phyloP scores from a whole-genome alignment of 2,797 vertebrate genomes.

The Peromyscus aztecus region DNA sequence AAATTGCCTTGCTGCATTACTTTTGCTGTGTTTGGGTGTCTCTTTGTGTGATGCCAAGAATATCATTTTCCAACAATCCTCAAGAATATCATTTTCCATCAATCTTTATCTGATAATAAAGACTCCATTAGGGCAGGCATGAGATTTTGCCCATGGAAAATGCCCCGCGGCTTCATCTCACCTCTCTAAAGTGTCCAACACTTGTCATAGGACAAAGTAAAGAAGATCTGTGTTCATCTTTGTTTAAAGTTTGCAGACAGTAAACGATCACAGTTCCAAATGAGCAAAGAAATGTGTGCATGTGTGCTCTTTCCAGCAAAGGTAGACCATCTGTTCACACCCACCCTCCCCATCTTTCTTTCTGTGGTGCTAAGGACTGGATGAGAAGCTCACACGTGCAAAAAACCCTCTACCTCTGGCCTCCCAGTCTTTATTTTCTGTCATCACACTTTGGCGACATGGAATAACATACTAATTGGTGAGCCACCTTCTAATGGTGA shows the following conservation, averaged over 20 bases:
- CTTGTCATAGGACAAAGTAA: neutral
- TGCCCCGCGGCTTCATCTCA: neutral
- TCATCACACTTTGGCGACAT: neutral
- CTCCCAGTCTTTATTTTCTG: neutral
- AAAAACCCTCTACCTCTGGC: neutral
- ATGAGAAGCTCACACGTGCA: neutral
- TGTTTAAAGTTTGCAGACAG: neutral
- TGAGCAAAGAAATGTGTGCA: neutral
- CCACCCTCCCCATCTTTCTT: too few relatives aligned
- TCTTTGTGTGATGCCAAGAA: neutral
- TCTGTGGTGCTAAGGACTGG: neutral
- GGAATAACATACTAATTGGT: neutral
- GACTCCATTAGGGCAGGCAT: neutral
- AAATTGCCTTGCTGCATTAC: neutral
- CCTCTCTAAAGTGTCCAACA: neutral
- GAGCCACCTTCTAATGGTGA: neutral
- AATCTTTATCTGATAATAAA: neutral
- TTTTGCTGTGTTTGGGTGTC: neutral
- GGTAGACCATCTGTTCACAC: neutral
- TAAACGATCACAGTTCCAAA: conserved; percentile 1
- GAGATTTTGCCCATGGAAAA: neutral
- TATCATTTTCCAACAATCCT: too few relatives aligned
- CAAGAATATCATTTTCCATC: neutral
- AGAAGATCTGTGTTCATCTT: neutral
- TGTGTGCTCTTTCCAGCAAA: neutral